phyloP scores from a whole-genome alignment of 2,113 vertebrate species.

The Pluvianellus socialis region DNA sequence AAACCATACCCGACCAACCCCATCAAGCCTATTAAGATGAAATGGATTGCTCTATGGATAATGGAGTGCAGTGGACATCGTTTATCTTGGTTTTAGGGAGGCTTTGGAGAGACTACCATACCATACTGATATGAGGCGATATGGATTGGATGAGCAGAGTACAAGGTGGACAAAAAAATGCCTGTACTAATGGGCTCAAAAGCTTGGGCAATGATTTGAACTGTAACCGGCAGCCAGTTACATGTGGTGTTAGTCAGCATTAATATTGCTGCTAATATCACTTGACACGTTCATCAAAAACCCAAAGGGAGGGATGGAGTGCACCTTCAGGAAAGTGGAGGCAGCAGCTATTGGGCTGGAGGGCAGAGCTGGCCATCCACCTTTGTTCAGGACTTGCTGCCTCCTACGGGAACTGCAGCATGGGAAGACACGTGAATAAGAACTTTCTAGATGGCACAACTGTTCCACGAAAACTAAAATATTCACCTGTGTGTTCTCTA shows the following conservation, averaged over 20 bases:
- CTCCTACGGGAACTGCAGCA: neutral
- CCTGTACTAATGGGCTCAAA: neutral
- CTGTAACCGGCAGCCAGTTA: neutral
- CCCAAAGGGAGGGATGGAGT: neutral
- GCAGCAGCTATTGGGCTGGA: neutral
- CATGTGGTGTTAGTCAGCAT: neutral
- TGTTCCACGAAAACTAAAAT: neutral
- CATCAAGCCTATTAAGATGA: neutral
- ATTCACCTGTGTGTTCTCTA: neutral
- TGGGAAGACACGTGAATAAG: neutral
- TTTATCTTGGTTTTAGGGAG: neutral
- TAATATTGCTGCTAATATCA: neutral
- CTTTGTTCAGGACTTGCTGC: neutral
- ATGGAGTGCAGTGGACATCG: neutral
- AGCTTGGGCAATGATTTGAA: neutral
- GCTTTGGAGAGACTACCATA: neutral
- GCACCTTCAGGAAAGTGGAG: neutral
- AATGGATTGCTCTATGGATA: neutral
- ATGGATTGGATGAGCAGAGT: neutral
- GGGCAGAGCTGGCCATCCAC: neutral
- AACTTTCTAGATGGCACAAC: neutral
- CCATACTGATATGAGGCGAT: neutral
- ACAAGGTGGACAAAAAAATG: neutral
- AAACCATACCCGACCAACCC: neutral
- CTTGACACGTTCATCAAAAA: neutral